These are phyloP conservation scores for Columba janthina DNA, from an alignment of 2,113 vertebrate species.

Conservation along the genomic window DNA sequence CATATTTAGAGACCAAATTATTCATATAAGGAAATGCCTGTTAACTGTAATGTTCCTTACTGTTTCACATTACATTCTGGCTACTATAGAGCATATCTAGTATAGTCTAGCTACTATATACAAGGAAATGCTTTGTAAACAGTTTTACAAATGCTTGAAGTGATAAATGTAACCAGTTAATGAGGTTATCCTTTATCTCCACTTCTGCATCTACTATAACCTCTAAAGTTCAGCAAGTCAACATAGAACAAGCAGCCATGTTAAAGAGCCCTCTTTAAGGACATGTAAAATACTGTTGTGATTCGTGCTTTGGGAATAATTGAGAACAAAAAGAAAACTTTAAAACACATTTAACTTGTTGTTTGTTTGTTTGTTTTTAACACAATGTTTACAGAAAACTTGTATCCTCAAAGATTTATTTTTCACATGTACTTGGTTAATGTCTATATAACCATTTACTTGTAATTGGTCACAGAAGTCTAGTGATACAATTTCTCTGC, in stretches of 20 bases:
- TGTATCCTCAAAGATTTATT: neutral
- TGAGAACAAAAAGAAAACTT: neutral
- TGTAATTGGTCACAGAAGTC: conserved; percentile 16
- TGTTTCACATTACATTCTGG: neutral
- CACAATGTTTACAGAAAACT: neutral
- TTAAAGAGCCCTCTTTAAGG: neutral
- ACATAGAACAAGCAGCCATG: neutral
- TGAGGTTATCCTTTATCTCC: neutral
- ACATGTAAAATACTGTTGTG: neutral
- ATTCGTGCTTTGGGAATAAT: neutral
- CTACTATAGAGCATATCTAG: neutral
- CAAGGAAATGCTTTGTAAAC: neutral
- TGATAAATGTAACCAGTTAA: neutral
- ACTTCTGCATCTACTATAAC: neutral
- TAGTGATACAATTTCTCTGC: neutral
- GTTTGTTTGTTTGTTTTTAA: neutral
- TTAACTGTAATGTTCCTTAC: conserved; percentile 7
- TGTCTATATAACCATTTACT: neutral
- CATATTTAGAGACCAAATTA: conserved; percentile 7
- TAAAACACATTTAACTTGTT: neutral
- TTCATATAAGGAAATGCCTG: conserved; percentile 31
- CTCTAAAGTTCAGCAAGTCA: neutral
- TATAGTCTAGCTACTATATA: neutral
- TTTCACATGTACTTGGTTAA: neutral
- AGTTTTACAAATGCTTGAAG: neutral